A percentile compares a stretch with the other conserved stretches of the same genome.
These are phyloP conservation scores for Rhinoraja longicauda DNA, from an alignment of 2,797 vertebrate genomes.

Conservation along the genomic window DNA sequence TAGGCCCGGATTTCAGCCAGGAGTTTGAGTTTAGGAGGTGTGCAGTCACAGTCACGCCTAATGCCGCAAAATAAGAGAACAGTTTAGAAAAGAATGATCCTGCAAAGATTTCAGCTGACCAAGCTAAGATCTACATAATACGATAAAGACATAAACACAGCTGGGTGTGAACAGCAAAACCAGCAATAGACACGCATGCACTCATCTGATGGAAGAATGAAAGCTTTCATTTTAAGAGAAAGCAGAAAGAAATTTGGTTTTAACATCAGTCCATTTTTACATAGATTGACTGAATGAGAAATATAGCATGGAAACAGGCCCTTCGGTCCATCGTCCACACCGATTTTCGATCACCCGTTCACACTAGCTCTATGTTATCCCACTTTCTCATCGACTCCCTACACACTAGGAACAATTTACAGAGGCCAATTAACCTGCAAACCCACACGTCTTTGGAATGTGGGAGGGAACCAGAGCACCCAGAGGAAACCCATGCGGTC, in stretches of 20 bases:
- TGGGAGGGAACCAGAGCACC: too few species aligned
- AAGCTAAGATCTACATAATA: neutral
- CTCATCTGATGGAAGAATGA: neutral
- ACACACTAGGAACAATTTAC: too few species aligned
- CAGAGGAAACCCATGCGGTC: too few species aligned
- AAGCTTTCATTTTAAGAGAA: neutral
- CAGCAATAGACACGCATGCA: neutral
- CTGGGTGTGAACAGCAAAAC: neutral
- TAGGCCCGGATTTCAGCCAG: conserved; percentile 75
- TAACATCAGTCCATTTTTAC: neutral
- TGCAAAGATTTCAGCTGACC: neutral
- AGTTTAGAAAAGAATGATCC: neutral
- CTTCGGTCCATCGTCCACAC: too few species aligned
- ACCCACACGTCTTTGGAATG: too few species aligned
- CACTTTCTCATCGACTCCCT: too few species aligned
- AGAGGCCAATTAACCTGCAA: too few species aligned
- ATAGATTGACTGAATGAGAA: too few species aligned
- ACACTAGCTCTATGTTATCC: too few species aligned
- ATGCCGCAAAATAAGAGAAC: conserved; percentile 39
- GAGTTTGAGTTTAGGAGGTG: conserved; percentile 75
- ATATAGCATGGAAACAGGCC: too few species aligned
- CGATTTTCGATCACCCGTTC: too few species aligned
- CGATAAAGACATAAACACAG: neutral
- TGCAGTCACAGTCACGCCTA: conserved; percentile 87
- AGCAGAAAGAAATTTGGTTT: neutral